Percentiles rank a stretch among this genome's conserved stretches.
Evolutionary conservation across 2,888 invertebrate species (phyloP).

Genomic region (Scaptomyza cyrtandrae): DNA sequence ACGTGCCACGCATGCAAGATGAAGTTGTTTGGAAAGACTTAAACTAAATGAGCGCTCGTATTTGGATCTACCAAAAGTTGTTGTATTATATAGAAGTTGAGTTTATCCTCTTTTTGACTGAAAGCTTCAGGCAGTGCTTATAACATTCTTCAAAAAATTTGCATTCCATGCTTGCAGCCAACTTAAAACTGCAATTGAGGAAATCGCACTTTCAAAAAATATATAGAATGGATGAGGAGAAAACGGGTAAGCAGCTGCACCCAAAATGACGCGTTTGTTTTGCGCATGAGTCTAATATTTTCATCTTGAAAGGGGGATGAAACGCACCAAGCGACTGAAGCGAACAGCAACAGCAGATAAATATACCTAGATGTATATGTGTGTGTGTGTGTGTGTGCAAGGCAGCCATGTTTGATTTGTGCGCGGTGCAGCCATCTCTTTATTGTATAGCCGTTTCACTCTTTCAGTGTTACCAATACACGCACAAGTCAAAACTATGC

Average conservation of each 20-base stretch:
- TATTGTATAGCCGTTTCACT: constrained; percentile 22
- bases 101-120: constrained; percentile 29
- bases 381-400: constrained; percentile 9
- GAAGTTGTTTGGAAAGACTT: constrained; percentile 42
- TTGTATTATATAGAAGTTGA: constrained; percentile 1
- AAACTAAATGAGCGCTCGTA: constrained; percentile 11
- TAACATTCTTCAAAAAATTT: constrained; percentile 45
- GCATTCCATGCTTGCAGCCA: constrained; percentile 56
- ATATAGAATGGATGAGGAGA: background rate
- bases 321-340: constrained; percentile 3
- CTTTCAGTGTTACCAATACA: constrained; percentile 32
- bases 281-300: constrained; percentile 62
- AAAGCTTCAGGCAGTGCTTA: constrained; percentile 22
- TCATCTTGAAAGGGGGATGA: constrained; percentile 25
- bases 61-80: constrained; percentile 8
- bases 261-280: constrained; percentile 22
- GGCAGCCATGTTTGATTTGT: constrained; percentile 58
- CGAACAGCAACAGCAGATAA: constrained; percentile 20
- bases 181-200: constrained; percentile 69
- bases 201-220: constrained; percentile 38
- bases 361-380: constrained; percentile 8
- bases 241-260: constrained; percentile 47
- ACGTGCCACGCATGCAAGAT: constrained; percentile 73
- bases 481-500: constrained; percentile 9
- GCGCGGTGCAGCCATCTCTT: constrained; percentile 31